Conservation (phyloP, 2,113 vertebrate species). For the Lonchura striata region DNA sequence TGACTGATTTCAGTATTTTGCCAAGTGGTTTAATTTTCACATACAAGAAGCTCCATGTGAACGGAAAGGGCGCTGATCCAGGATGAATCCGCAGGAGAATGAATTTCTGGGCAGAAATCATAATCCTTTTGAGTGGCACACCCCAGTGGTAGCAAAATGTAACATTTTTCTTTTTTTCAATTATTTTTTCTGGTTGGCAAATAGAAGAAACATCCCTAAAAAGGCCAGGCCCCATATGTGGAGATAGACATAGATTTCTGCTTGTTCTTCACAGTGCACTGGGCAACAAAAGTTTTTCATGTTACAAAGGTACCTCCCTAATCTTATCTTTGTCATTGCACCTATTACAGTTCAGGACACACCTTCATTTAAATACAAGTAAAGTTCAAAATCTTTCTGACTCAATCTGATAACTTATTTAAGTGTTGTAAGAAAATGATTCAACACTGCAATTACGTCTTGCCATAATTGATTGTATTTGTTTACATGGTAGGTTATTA, state of each 20-base stretch:
- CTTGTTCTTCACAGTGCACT: background rate
- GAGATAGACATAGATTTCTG: background rate
- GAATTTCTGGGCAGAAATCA: background rate
- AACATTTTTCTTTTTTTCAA: background rate
- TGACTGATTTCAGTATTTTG: background rate
- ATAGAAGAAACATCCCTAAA: background rate
- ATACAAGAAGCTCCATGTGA: background rate
- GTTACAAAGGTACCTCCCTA: background rate
- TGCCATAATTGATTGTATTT: slow-evolving; percentile 29
- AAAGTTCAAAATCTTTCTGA: background rate
- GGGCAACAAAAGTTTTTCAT: background rate
- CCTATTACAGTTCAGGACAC: background rate
- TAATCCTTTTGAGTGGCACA: slow-evolving; percentile 47
- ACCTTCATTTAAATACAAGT: slow-evolving; percentile 10
- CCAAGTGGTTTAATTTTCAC: background rate
- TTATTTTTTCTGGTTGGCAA: background rate
- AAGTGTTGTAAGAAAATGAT: slow-evolving; percentile 43
- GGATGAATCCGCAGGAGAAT: background rate
- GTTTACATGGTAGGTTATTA: slow-evolving; percentile 9
- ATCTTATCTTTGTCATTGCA: slow-evolving; percentile 34
- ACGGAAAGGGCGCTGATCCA: background rate
- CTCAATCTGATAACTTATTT: slow-evolving; percentile 13
- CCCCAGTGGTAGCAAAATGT: slow-evolving; percentile 47
- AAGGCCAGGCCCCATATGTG: background rate
- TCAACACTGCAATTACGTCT: slow-evolving; percentile 15